A percentile compares a stretch with the other conserved stretches of the same genome.
Evolutionary conservation across 2,113 vertebrate species (phyloP).

Genomic region (Urocitellus parryii): DNA sequence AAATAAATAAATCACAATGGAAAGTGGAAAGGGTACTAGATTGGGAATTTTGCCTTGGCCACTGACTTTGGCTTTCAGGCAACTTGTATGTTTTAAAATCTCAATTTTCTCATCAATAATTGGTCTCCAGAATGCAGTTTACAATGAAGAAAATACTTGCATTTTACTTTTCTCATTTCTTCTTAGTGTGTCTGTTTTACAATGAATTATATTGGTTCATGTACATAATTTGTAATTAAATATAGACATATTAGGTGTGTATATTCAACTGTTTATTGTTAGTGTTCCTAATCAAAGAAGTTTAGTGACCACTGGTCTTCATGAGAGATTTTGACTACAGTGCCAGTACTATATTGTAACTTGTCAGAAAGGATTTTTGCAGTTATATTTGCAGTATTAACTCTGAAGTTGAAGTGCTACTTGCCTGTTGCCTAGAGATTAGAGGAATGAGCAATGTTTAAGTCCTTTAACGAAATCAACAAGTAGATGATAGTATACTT

Average conservation of each 20-base stretch:
- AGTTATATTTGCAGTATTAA: background rate
- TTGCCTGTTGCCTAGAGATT: background rate
- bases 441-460: background rate
- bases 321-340: background rate
- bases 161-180: conserved; percentile 43
- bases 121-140: conserved; percentile 23
- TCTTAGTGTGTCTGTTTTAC: conserved; percentile 6
- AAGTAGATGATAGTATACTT: background rate
- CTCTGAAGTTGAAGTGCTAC: background rate
- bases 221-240: background rate
- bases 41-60: background rate
- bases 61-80: background rate
- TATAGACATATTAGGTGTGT: background rate
- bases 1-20: background rate
- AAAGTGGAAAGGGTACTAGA: background rate
- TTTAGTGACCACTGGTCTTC: background rate
- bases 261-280: background rate
- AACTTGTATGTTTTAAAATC: background rate
- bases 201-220: background rate
- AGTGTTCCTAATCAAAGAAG: background rate
- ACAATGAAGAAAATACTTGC: background rate
- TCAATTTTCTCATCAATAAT: background rate
- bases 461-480: conserved; percentile 4
- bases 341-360: background rate
- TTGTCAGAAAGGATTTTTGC: background rate